Conservation (phyloP, 2,888 invertebrate genomes). For the Macrophya alboannulata region DNA sequence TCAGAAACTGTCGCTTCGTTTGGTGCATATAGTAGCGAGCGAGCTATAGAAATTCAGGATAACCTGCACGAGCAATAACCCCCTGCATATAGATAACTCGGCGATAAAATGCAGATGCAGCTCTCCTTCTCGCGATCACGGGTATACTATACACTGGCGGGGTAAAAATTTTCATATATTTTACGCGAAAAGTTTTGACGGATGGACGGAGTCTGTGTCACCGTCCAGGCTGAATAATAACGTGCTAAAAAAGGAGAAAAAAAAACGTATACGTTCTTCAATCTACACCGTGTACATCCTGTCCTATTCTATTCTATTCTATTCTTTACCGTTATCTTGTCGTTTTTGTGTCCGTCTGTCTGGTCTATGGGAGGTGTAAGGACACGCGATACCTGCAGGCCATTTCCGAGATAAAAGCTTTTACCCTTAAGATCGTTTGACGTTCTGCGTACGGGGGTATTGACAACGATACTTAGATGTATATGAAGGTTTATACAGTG, state of each 20-base stretch:
- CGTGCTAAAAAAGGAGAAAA: no score
- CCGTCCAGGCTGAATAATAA: no score
- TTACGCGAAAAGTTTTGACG: no score
- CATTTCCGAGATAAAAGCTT: neutral
- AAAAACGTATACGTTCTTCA: no score
- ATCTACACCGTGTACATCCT: no score
- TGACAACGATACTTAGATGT: neutral
- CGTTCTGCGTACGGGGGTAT: neutral
- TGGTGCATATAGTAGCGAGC: no score
- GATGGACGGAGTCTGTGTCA: no score
- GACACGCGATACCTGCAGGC: neutral
- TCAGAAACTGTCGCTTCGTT: neutral
- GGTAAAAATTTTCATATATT: no score
- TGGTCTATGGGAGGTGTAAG: neutral
- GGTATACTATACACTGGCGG: no score
- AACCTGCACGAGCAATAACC: no score
- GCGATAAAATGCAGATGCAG: neutral
- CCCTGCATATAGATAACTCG: neutral
- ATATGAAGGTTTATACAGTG: neutral
- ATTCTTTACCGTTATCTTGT: neutral
- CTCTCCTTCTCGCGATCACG: neutral
- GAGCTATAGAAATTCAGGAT: neutral
- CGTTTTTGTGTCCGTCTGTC: neutral
- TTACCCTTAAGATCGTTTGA: slow-evolving; percentile 4
- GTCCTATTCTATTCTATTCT: neutral